A percentile compares a stretch with the other conserved stretches of the same genome.
Evolutionary conservation across 2,113 vertebrate species (phyloP).

Genomic region (Dasypus novemcinctus): DNA sequence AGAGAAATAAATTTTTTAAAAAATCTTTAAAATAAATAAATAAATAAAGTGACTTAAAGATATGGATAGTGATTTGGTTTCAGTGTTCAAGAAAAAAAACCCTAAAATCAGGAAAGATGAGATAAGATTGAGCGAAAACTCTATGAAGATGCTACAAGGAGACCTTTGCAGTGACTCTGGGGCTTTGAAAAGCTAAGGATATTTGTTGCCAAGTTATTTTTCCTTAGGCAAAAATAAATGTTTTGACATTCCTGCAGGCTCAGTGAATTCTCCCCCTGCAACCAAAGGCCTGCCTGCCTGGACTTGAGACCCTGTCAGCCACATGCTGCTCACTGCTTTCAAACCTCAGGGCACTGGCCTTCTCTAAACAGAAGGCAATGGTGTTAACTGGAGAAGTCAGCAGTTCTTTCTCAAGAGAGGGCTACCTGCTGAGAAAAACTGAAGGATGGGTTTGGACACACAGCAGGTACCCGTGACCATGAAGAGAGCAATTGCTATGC

Average conservation of each 20-base stretch:
- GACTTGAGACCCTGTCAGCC: neutral
- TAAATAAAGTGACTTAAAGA: neutral
- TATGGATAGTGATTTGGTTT: neutral
- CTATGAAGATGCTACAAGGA: neutral
- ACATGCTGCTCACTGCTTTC: neutral
- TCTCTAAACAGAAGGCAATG: neutral
- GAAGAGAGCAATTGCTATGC: neutral
- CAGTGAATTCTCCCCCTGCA: neutral
- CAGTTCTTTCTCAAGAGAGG: neutral
- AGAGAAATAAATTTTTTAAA: no score
- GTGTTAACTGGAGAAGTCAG: neutral
- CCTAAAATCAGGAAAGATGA: neutral
- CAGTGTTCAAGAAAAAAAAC: neutral
- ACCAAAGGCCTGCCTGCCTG: neutral
- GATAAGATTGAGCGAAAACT: neutral
- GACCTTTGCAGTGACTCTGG: neutral
- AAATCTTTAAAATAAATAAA: no score
- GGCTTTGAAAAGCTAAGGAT: neutral
- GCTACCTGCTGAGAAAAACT: neutral
- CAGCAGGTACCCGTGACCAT: neutral
- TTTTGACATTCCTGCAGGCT: constrained; percentile 32
- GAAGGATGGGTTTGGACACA: neutral
- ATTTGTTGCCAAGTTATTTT: constrained; percentile 36
- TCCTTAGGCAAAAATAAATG: constrained; percentile 31
- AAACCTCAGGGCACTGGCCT: constrained; percentile 22